phyloP scores from a whole-genome alignment of 2,113 vertebrate species.

The Aphelocoma coerulescens region DNA sequence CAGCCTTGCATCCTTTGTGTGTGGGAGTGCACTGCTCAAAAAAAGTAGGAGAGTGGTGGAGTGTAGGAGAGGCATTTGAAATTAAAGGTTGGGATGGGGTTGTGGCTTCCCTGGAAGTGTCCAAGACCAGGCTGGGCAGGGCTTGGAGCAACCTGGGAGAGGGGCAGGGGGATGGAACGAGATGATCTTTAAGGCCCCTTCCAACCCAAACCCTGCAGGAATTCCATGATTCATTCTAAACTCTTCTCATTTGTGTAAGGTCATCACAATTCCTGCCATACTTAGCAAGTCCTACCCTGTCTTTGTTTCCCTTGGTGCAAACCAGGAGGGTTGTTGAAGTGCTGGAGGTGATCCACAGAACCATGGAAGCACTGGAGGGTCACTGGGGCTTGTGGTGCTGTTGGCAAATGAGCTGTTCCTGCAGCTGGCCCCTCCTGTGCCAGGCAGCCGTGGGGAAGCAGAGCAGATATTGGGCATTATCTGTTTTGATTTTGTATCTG shows the following conservation, averaged over 20 bases:
- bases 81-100: neutral
- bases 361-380: neutral
- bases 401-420: neutral
- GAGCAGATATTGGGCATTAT: neutral
- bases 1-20: neutral
- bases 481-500: neutral
- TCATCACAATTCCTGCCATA: neutral
- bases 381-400: neutral
- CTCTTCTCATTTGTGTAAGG: neutral
- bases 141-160: neutral
- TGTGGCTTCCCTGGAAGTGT: neutral
- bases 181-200: neutral
- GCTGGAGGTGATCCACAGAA: neutral
- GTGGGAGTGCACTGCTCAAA: neutral
- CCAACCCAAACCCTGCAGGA: neutral
- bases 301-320: neutral
- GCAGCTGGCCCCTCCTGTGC: neutral
- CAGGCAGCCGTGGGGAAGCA: rapidly evolving
- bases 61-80: neutral
- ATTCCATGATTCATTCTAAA: neutral
- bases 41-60: too few species aligned
- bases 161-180: neutral
- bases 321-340: neutral
- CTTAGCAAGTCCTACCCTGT: neutral
- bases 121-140: rapidly evolving